Conservation (phyloP, 2,797 vertebrate species). For the Brachymystax lenok region DNA sequence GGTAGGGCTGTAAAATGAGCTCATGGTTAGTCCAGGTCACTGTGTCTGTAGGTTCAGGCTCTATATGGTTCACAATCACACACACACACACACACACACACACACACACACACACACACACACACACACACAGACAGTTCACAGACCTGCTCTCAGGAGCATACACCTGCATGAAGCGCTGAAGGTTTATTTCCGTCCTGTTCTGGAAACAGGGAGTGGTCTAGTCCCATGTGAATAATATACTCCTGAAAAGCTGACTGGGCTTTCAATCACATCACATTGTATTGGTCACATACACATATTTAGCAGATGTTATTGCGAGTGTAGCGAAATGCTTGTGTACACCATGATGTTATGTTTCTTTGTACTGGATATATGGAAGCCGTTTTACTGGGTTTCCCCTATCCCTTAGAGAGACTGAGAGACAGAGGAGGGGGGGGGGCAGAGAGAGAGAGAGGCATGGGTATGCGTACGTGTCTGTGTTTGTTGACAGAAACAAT, state of each 20-base stretch:
- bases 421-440: too few species aligned
- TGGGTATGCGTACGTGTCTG: not conserved
- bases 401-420: too few species aligned
- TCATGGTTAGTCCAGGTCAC: not conserved
- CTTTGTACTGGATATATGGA: too few species aligned
- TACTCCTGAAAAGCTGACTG: constrained; percentile 21
- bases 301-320: too few species aligned
- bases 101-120: not conserved
- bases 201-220: constrained; percentile 60
- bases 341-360: too few species aligned
- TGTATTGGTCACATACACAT: too few species aligned
- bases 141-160: constrained; percentile 30
- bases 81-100: too few species aligned
- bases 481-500: not conserved
- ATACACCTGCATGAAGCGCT: constrained; percentile 11
- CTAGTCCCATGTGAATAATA: constrained; percentile 38
- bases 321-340: too few species aligned
- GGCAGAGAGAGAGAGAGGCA: not conserved
- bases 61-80: too few species aligned
- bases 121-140: constrained; percentile 35
- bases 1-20: not conserved
- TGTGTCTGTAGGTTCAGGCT: not conserved
- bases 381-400: too few species aligned
- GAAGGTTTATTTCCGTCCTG: constrained; percentile 57
- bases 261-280: too few species aligned